Evolutionary conservation across 2,797 vertebrate species (phyloP), one percentile per base, ranked within the genome.

Genomic region (Cynopterus sphinx): DNA sequence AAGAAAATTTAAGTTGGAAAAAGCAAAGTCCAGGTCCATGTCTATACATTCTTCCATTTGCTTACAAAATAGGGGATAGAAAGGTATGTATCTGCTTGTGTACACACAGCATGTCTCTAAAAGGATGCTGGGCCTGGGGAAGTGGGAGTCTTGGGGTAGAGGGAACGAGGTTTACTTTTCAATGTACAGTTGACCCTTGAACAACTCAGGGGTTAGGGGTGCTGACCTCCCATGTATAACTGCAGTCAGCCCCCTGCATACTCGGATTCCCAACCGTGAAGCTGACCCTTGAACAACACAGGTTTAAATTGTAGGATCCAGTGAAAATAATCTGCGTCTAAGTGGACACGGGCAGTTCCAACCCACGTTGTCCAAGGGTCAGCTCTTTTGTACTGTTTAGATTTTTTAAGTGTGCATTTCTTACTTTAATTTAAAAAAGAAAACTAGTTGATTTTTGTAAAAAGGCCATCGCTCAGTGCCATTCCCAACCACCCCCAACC

Each of bases 71-170:
- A 12, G 65, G n/a, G 24, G 5, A 8, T 12, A 15, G 2, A 19
- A 4, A 22, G 4, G 2, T 17, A 8, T 12, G 1, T 3, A 2
- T 65, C 31, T 26, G 6, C 31, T 12, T 26, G 9, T 19, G 5
- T 28, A 33, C 24, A 31, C 36, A 53, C 68, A 63, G 71, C 31
- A 3, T 39, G 0, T 61, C 43, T 89, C 82, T 28, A 31, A 68
- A 55, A 89, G 19, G 68, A 10, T 9, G n/a, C 75, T 55, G 77
- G n/a, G 26, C 28, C 15, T 61, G 49, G 41, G 68, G 75, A 33
- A 49, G n/a, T 6, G 43, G 55, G 51, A 9, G 43, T 36, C 19
- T 61, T 49, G 3, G 17, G 4, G 9, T 53, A 59, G 55, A 91
- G 39, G 28, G 33, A 51, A 8, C 17, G 41, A 95, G 43, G 61